Percentiles rank a stretch among this genome's conserved stretches.
Evolutionary conservation across 1,140 invertebrate genomes (phyloP).

Genomic region (Drosophila willistoni): DNA sequence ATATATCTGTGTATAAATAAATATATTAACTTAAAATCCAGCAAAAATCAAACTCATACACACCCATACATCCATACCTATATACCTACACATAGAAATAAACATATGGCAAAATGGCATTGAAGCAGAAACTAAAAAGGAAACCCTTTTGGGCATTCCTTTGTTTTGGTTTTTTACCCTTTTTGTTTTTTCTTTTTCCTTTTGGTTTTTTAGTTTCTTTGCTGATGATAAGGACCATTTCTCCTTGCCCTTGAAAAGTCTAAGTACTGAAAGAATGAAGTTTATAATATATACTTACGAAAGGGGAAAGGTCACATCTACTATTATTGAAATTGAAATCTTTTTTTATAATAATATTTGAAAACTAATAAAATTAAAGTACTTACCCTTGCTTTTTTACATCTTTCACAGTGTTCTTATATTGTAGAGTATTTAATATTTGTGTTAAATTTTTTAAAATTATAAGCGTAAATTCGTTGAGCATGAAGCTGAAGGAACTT

Average conservation of each 20-base stretch:
- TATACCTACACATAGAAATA: not conserved
- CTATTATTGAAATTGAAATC: too few relatives aligned
- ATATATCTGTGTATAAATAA: not conserved
- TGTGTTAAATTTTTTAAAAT: not conserved
- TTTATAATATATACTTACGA: too few relatives aligned
- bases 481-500: slow-evolving; percentile 59
- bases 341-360: too few relatives aligned
- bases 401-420: not conserved
- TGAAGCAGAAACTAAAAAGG: slow-evolving; percentile 55
- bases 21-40: not conserved
- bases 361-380: too few relatives aligned
- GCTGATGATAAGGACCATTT: not conserved
- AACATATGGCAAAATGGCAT: slow-evolving; percentile 36
- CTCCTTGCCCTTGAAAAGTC: not conserved
- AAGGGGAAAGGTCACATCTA: too few relatives aligned
- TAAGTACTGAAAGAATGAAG: too few relatives aligned
- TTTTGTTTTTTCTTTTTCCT: slow-evolving; percentile 12
- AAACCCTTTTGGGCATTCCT: slow-evolving; percentile 56
- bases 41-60: not conserved
- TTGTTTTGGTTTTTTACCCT: slow-evolving; percentile 17
- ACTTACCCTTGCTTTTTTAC: too few relatives aligned
- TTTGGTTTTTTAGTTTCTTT: slow-evolving; percentile 1
- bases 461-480: slow-evolving; percentile 52
- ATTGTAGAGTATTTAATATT: not conserved
- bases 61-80: not conserved